Evolutionary conservation across 2,888 invertebrate species (phyloP).

Genomic region (Yponomeuta malinellus): DNA sequence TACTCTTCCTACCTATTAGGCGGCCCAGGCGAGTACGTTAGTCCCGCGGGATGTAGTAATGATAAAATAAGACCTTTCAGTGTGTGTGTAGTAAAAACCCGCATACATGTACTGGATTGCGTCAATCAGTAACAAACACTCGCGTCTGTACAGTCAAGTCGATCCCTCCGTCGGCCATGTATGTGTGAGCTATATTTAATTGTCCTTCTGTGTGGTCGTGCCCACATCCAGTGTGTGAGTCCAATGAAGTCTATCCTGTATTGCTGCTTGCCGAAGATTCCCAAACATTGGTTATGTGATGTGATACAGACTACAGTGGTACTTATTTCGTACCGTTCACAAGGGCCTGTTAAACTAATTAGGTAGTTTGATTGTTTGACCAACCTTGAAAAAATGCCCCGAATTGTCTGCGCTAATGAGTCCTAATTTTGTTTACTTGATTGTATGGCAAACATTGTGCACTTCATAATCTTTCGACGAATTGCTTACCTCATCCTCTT

Average conservation of each 20-base stretch:
- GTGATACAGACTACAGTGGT: no score
- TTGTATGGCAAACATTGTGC: slow-evolving; percentile 37
- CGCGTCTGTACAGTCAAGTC: slow-evolving; percentile 53
- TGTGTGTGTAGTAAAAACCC: slow-evolving; percentile 45
- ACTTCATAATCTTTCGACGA: slow-evolving; percentile 28
- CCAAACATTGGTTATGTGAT: slow-evolving; percentile 40
- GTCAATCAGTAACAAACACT: slow-evolving; percentile 61
- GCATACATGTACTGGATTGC: slow-evolving; percentile 49
- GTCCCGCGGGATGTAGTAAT: slow-evolving; percentile 69
- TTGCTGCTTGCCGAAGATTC: slow-evolving; percentile 34
- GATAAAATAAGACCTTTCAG: slow-evolving; percentile 55
- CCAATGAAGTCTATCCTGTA: slow-evolving; percentile 67
- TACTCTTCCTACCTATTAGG: slow-evolving; percentile 39
- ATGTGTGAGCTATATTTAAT: slow-evolving; percentile 68
- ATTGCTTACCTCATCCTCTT: slow-evolving; percentile 22
- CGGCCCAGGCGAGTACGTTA: slow-evolving; percentile 48
- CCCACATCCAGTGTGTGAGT: slow-evolving; percentile 62
- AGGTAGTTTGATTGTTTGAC: slow-evolving; percentile 16
- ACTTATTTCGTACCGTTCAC: slow-evolving; percentile 21
- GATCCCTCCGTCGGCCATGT: slow-evolving; percentile 45
- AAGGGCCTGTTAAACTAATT: slow-evolving; percentile 24
- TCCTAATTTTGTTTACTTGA: slow-evolving; percentile 34
- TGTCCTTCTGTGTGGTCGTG: slow-evolving; percentile 54
- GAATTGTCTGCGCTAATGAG: slow-evolving; percentile 34
- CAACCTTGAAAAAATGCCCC: slow-evolving; percentile 35